phyloP scores from a whole-genome alignment of 2,797 vertebrate genomes.

The Sarcophilus harrisii region DNA sequence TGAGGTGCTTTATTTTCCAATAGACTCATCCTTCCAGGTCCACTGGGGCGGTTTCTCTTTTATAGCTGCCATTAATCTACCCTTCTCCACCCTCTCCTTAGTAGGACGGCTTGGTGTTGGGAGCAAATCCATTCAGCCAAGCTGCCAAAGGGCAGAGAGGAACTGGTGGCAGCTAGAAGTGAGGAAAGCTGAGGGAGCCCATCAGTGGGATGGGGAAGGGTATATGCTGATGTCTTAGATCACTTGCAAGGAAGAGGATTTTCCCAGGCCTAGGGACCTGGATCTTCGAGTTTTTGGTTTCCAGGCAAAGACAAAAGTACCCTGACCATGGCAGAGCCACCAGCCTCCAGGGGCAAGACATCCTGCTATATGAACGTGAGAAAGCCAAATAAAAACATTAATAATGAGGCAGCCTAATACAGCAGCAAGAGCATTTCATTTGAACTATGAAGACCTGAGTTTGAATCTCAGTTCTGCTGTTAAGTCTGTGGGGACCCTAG shows the following conservation, averaged over 20 bases:
- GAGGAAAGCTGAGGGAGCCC: background rate
- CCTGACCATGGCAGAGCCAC: background rate
- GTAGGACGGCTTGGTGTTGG: background rate
- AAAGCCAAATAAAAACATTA: background rate
- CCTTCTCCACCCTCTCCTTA: no score
- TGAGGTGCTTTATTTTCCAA: background rate
- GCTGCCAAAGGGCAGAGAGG: background rate
- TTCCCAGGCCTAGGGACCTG: background rate
- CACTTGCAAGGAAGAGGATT: background rate
- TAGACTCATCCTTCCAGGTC: background rate
- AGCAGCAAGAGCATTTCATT: background rate
- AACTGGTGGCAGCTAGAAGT: background rate
- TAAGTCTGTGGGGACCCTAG: background rate
- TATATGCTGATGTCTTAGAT: no score
- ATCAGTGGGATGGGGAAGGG: background rate
- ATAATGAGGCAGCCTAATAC: background rate
- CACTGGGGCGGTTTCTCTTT: background rate
- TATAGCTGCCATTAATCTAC: background rate
- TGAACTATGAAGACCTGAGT: background rate
- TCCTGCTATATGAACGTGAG: background rate
- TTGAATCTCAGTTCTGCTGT: background rate
- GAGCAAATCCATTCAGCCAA: background rate
- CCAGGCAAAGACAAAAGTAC: background rate
- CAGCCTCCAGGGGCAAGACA: background rate
- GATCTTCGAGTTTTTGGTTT: background rate